Evolutionary conservation across 2,113 vertebrate genomes (phyloP).

Genomic region (Dinomys branickii): DNA sequence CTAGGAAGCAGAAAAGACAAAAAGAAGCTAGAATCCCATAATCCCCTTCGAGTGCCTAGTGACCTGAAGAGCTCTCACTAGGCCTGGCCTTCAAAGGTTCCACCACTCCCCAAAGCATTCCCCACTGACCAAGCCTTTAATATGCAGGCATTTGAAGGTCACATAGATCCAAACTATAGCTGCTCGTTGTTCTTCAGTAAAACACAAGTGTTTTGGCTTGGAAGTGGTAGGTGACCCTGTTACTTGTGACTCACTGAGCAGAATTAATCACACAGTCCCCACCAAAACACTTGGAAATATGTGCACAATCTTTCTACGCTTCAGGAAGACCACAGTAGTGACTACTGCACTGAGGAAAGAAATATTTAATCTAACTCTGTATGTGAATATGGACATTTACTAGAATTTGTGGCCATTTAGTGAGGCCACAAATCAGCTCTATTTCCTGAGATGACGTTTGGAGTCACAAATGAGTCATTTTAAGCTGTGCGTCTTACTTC

Average conservation of each 20-base stretch:
- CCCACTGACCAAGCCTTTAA: not conserved
- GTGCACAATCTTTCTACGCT: not conserved
- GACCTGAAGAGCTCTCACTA: not conserved
- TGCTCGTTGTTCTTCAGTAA: not conserved
- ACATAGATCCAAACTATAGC: not conserved
- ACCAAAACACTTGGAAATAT: not conserved
- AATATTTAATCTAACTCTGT: not conserved
- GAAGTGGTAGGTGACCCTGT: not conserved
- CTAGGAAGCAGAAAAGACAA: not conserved
- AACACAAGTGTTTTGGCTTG: not conserved
- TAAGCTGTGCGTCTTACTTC: not conserved
- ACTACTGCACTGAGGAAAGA: not conserved
- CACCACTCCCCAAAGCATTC: not conserved
- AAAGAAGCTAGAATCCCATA: not conserved
- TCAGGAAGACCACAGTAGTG: not conserved
- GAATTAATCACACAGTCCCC: not conserved
- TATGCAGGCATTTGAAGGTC: too few species aligned
- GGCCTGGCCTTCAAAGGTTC: not conserved
- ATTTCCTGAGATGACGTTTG: not conserved
- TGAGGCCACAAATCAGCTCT: not conserved
- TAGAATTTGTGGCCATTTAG: constrained; percentile 20
- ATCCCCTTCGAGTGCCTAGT: not conserved
- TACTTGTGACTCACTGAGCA: not conserved
- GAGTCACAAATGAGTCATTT: not conserved
- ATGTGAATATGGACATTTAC: not conserved